Percentiles rank a stretch among this genome's conserved stretches.
Evolutionary conservation across 2,888 invertebrate species (phyloP).

Genomic region (Limnephilus lunatus): DNA sequence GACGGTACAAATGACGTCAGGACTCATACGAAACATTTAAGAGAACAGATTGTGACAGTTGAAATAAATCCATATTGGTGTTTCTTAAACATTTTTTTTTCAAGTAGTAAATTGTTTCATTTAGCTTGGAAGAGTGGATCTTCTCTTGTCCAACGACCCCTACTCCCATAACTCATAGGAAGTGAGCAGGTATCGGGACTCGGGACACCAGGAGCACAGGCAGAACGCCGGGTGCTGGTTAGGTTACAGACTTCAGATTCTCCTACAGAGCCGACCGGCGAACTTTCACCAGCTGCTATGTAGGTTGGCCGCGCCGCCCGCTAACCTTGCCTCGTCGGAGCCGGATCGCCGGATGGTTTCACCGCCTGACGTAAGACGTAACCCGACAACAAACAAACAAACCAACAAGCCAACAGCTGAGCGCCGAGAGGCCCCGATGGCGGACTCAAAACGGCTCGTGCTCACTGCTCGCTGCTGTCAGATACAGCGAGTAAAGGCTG

Average conservation of each 20-base stretch:
- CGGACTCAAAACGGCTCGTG: too few relatives aligned
- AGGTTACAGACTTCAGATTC: too few relatives aligned
- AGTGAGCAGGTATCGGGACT: not conserved
- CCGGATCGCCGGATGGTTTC: slow-evolving; percentile 44
- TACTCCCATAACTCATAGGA: too few relatives aligned
- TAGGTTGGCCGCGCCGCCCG: slow-evolving; percentile 37
- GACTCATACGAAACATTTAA: not conserved
- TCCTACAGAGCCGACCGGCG: not conserved
- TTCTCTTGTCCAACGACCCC: too few relatives aligned
- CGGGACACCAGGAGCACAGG: not conserved
- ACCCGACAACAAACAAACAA: not conserved
- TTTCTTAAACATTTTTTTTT: too few relatives aligned
- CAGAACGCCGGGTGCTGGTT: not conserved
- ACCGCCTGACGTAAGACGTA: slow-evolving; percentile 38
- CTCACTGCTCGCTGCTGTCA: too few relatives aligned
- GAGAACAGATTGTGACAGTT: not conserved
- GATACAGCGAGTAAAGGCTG: too few relatives aligned
- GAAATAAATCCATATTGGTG: too few relatives aligned
- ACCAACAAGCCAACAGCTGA: not conserved
- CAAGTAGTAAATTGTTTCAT: too few relatives aligned
- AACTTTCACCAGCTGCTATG: slow-evolving; percentile 31
- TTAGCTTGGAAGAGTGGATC: too few relatives aligned
- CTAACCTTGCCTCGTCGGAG: slow-evolving; percentile 27
- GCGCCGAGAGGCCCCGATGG: not conserved
- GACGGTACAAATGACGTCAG: not conserved